A percentile compares a stretch with the other conserved stretches of the same genome.
Evolutionary conservation across 2,113 vertebrate species (phyloP).

Genomic region (Embiotoca jacksoni): DNA sequence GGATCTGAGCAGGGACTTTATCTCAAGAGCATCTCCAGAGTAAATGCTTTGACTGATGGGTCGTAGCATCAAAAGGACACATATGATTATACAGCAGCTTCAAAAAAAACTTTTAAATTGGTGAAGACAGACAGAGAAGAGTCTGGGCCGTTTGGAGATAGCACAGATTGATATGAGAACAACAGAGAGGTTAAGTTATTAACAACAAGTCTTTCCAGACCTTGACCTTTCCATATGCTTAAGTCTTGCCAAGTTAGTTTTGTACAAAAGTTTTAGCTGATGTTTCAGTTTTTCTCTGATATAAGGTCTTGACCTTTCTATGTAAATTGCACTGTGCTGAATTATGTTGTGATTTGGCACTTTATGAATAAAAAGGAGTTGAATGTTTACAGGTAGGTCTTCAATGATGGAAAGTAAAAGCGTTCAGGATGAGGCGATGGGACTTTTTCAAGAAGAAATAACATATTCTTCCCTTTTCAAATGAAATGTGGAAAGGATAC

Average conservation of each 20-base stretch:
- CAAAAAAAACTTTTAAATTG: conserved; percentile 43
- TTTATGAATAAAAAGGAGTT: no score
- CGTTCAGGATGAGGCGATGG: background rate
- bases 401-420: background rate
- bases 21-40: conserved; percentile 46
- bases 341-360: no score
- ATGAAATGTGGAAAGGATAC: background rate
- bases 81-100: conserved; percentile 20
- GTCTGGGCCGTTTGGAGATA: conserved; percentile 42
- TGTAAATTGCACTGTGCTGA: no score
- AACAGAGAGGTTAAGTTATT: conserved; percentile 32
- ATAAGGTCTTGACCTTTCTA: no score
- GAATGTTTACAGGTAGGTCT: background rate
- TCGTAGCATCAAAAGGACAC: conserved; percentile 47
- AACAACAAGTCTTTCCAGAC: conserved; percentile 45
- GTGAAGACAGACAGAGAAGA: conserved; percentile 29
- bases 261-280: background rate
- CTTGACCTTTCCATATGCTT: no score
- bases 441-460: background rate
- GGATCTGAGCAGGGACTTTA: conserved; percentile 45
- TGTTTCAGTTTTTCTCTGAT: no score
- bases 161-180: conserved; percentile 40
- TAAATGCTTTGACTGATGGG: conserved; percentile 49
- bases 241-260: background rate
- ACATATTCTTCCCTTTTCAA: background rate